Evolutionary conservation across 2,888 invertebrate species (phyloP), one percentile per base, ranked within the genome.

Genomic region (Tetragnatha montana): DNA sequence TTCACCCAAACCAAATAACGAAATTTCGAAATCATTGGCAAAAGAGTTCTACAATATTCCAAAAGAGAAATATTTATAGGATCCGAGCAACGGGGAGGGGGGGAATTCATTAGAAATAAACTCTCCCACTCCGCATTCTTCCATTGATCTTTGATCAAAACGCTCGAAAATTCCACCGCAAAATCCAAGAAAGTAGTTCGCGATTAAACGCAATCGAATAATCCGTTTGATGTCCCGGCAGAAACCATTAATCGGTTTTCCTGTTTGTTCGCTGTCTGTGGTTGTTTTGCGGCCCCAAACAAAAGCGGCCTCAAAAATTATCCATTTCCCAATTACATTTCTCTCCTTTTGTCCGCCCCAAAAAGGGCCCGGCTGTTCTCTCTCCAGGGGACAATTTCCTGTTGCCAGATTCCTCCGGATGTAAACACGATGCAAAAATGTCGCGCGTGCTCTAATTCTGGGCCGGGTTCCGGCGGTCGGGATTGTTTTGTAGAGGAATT

Each of bases 401-500:
- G 87, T 87, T 47, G 17, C 75, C 35, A 75, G 35, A 47, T 35
- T 19, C 71, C 68, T 47, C 87, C 87, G 87, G 87, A 87, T 81
- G 87, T 87, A 87, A 87, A 87, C 81, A 87, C 73, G 78, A 19
- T 76, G 84, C 87, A 81, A 81, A 76, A 81, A 81, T 87, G 87
- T 74, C 81, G 86, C 73, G 19, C 87, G 81, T 76, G 82, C 82
- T 87, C 82, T 87, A 87, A 87, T 87, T 87, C 87, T 49, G 76
- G 75, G 60, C 47, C 68, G 17, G 71, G 87, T 87, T 87, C 81
- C 87, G 81, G 87, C 87, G 81, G 87, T 76, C 17, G 81, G 75
- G 76, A 81, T 75, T 87, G 87, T 87, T 81, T 82, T 60, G 60
- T 17, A 22, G 22, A n/a, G n/a, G n/a, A n/a, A n/a, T n/a, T n/a